Evolutionary conservation across 2,797 vertebrate species (phyloP).

Genomic region (Monodelphis domestica): DNA sequence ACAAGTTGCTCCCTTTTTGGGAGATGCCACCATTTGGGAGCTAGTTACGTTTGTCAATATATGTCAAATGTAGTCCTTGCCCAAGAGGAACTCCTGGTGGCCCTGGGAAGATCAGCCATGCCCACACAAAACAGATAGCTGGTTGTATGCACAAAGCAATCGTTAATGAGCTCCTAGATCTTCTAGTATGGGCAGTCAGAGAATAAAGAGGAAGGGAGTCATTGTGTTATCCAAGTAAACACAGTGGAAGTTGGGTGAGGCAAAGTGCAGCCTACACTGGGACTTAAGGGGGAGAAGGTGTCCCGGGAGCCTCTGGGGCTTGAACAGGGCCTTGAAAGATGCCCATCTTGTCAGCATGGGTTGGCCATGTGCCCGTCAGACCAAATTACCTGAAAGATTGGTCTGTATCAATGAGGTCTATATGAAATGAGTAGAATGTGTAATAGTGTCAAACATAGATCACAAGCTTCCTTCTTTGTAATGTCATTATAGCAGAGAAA

Average conservation of each 20-base stretch:
- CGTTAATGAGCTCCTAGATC: neutral
- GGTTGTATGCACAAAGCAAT: neutral
- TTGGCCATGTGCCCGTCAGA: neutral
- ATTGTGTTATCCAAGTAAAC: neutral
- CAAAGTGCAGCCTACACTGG: neutral
- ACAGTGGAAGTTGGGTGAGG: neutral
- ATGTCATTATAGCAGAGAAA: slow-evolving; percentile 75
- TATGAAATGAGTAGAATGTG: slow-evolving; percentile 2
- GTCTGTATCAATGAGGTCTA: neutral
- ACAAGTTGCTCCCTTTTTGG: neutral
- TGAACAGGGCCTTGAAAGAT: neutral
- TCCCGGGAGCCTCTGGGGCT: neutral
- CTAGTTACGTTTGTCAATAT: neutral
- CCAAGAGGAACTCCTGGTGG: neutral
- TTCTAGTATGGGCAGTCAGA: neutral
- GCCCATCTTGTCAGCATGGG: neutral
- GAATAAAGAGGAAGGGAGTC: neutral
- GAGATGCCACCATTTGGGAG: neutral
- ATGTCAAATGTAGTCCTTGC: neutral
- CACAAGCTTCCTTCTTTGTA: slow-evolving; percentile 71
- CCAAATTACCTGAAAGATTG: neutral
- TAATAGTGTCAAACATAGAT: slow-evolving; percentile 4
- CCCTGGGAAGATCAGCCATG: neutral
- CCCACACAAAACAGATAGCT: neutral
- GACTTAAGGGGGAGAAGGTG: neutral